phyloP scores from a whole-genome alignment of 1,140 invertebrate genomes.

The Drosophila parabipectinata region DNA sequence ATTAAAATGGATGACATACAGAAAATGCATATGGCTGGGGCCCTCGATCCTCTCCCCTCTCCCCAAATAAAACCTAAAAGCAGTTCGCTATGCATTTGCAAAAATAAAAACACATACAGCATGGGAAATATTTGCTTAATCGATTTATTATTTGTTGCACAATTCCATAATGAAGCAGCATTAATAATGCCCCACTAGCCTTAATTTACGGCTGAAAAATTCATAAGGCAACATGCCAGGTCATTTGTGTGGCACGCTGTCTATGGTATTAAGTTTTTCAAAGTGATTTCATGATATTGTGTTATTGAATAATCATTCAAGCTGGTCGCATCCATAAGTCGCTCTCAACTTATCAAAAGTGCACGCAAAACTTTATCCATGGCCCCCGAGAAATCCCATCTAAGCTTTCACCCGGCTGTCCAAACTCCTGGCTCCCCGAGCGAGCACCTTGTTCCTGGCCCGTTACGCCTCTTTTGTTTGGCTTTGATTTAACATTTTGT shows the following conservation, averaged over 20 bases:
- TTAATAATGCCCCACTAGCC: conserved; percentile 64
- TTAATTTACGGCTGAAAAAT: conserved; percentile 67
- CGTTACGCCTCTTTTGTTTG: conserved; percentile 78
- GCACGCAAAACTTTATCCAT: conserved; percentile 34
- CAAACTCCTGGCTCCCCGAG: conserved; percentile 8
- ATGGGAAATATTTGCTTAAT: conserved; percentile 80
- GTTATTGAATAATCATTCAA: conserved; percentile 9
- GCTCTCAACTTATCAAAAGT: conserved; percentile 41
- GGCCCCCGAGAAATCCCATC: background rate
- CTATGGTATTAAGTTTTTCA: conserved; percentile 20
- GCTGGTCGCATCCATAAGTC: conserved; percentile 5
- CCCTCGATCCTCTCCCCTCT: background rate
- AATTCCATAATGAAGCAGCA: conserved; percentile 77
- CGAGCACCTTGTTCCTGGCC: conserved; percentile 38
- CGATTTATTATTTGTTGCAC: conserved; percentile 81
- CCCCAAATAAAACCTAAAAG: conserved; percentile 3
- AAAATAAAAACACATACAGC: conserved; percentile 67
- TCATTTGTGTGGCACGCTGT: conserved; percentile 1
- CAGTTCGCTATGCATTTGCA: conserved; percentile 43
- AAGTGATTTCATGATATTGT: conserved; percentile 2
- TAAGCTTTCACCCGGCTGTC: conserved; percentile 28
- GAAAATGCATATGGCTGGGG: conserved; percentile 60
- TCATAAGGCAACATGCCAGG: conserved; percentile 23
- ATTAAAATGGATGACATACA: conserved; percentile 79
- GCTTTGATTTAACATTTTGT: conserved; percentile 82